Percentiles rank a stretch among this genome's conserved stretches.
Evolutionary conservation across 2,888 invertebrate species (phyloP).

Genomic region (Stenoptilia bipunctidactyla): DNA sequence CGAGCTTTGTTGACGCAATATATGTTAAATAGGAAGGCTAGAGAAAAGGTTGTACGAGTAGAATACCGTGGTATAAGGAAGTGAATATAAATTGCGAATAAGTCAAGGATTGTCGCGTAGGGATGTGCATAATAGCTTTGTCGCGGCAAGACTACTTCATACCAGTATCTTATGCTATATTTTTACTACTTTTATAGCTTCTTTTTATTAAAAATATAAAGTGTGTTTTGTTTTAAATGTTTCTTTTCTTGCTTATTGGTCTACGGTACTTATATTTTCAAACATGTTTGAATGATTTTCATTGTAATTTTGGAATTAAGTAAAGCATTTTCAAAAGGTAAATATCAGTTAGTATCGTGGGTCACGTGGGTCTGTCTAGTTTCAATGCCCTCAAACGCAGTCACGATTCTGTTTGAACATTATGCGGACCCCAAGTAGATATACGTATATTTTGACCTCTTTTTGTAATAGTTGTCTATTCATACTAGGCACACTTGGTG

Average conservation of each 20-base stretch:
- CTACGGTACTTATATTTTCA: too few species aligned
- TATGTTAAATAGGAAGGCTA: conserved; percentile 31
- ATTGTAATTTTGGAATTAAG: too few species aligned
- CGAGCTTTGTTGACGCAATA: conserved; percentile 25
- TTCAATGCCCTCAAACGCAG: conserved; percentile 8
- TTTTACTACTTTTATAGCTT: neutral
- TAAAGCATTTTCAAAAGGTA: too few species aligned
- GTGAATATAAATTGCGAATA: conserved; percentile 56
- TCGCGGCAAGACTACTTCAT: neutral
- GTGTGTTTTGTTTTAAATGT: neutral
- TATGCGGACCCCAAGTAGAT: conserved; percentile 22
- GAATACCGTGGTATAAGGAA: conserved; percentile 40
- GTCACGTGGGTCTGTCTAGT: conserved; percentile 4
- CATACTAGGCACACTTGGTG: conserved; percentile 30
- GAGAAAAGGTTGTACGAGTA: conserved; percentile 31
- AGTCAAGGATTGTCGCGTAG: conserved; percentile 42
- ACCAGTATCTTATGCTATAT: neutral
- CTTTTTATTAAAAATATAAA: neutral
- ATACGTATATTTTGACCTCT: conserved; percentile 34
- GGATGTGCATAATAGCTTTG: conserved; percentile 13
- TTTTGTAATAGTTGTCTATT: conserved; percentile 41
- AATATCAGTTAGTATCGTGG: neutral
- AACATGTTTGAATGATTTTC: too few species aligned
- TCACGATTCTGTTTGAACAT: conserved; percentile 15
- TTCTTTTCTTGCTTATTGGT: too few species aligned